Conservation (phyloP, 2,888 invertebrate species). For the Imbricaverruca yamaguchii region DNA sequence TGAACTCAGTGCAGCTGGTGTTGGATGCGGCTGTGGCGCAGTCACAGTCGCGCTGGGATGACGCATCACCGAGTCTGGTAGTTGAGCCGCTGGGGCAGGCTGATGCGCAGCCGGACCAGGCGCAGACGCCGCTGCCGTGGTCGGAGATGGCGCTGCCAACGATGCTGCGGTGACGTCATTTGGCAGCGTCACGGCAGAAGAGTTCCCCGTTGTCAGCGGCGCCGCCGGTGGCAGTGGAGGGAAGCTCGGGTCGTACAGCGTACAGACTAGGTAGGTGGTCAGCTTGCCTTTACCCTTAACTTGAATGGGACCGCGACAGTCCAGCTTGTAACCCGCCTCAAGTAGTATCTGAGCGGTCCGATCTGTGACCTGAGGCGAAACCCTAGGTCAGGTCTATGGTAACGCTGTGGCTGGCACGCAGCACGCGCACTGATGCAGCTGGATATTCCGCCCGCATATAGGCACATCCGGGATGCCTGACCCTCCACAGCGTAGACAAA, state of each 20-base stretch:
- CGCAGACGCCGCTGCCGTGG: too few relatives aligned
- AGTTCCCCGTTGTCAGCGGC: neutral
- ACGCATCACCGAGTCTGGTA: too few relatives aligned
- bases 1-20: too few relatives aligned
- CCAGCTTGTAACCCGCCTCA: slow-evolving; percentile 76
- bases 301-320: slow-evolving; percentile 82
- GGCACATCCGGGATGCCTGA: too few relatives aligned
- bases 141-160: neutral
- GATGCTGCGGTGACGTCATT: neutral
- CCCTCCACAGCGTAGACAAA: too few relatives aligned
- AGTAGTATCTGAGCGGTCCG: slow-evolving; percentile 73
- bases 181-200: neutral
- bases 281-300: slow-evolving; percentile 93
- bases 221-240: slow-evolving; percentile 25
- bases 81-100: too few relatives aligned
- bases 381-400: neutral
- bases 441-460: too few relatives aligned
- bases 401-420: too few relatives aligned
- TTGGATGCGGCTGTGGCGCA: too few relatives aligned
- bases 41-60: too few relatives aligned
- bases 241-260: slow-evolving; percentile 54
- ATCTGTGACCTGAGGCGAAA: slow-evolving; percentile 58
- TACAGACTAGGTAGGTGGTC: slow-evolving; percentile 84
- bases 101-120: too few relatives aligned
- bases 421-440: too few relatives aligned